These are phyloP conservation scores for Macrosiphum euphorbiae DNA, from an alignment of 2,888 invertebrate species.

Conservation along the genomic window DNA sequence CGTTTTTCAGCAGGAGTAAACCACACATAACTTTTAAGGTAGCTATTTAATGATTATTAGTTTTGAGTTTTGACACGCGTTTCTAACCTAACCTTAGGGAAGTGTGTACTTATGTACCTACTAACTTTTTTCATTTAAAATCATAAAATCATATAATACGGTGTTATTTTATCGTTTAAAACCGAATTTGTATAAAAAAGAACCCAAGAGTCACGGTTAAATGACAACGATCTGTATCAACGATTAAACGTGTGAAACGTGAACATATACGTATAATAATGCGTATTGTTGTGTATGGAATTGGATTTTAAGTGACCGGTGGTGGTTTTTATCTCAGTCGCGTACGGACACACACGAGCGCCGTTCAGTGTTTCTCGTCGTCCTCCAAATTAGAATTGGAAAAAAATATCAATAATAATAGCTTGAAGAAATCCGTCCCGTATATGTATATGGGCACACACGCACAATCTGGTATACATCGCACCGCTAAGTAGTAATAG, in stretches of 20 bases:
- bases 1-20: not conserved
- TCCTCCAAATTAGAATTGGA: conserved; percentile 33
- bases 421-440: not conserved
- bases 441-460: conserved; percentile 1
- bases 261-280: not conserved
- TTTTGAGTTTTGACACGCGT: not conserved
- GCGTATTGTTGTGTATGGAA: not conserved
- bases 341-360: not conserved
- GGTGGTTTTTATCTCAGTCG: conserved; percentile 1
- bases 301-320: conserved; percentile 21
- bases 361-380: not conserved
- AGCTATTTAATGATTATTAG: not conserved
- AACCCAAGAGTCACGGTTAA: not conserved
- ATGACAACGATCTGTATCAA: not conserved
- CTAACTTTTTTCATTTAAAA: not conserved
- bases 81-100: not conserved
- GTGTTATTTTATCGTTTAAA: not conserved
- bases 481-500: conserved; percentile 17
- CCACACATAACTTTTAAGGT: not conserved
- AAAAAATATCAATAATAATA: conserved; percentile 4
- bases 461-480: conserved; percentile 38
- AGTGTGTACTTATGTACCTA: not conserved
- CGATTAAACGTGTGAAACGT: not conserved
- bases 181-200: not conserved
- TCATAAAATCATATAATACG: not conserved